phyloP scores from a whole-genome alignment of 2,113 vertebrate genomes.

The Pterocles gutturalis region DNA sequence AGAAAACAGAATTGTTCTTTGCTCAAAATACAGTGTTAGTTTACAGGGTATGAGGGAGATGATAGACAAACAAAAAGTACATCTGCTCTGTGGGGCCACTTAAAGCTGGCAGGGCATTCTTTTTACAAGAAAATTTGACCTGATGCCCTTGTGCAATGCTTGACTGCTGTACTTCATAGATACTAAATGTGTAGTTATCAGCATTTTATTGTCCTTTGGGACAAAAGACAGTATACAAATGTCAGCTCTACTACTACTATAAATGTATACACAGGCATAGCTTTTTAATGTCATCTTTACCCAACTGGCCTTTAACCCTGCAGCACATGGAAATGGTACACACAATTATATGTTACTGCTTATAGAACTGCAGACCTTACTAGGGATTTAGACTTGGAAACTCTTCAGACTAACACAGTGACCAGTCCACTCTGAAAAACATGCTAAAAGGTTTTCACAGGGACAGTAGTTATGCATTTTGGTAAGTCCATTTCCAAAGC shows the following conservation, averaged over 20 bases:
- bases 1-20: background rate
- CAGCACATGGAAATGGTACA: background rate
- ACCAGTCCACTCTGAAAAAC: background rate
- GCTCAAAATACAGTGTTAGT: background rate
- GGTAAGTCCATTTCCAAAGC: background rate
- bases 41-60: background rate
- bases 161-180: background rate
- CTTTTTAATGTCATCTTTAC: background rate
- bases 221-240: background rate
- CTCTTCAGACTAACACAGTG: background rate
- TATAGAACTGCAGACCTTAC: background rate
- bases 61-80: background rate
- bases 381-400: background rate
- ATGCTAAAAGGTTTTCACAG: background rate
- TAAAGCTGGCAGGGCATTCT: conserved; percentile 2
- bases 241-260: background rate
- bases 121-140: background rate
- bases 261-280: background rate
- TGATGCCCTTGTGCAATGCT: background rate
- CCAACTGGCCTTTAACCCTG: background rate
- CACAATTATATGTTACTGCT: background rate
- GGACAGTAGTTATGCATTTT: background rate
- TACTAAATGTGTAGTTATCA: background rate
- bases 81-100: background rate
- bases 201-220: conserved; percentile 8